Percentiles rank a stretch among this genome's conserved stretches.
phyloP scores from a whole-genome alignment of 2,797 vertebrate species.

The Jordanella pulchra region DNA sequence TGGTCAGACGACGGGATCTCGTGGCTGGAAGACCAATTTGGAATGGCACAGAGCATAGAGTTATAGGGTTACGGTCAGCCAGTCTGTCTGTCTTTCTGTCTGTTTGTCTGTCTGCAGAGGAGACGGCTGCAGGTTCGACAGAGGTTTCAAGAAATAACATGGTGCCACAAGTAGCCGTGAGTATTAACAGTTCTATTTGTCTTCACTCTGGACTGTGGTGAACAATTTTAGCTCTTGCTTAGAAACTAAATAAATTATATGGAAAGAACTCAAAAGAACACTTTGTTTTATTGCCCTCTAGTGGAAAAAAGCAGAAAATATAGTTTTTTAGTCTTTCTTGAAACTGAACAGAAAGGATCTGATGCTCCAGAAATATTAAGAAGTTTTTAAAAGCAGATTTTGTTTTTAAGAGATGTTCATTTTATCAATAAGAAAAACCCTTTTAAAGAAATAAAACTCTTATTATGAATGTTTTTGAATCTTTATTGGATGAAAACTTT shows the following conservation, averaged over 20 bases:
- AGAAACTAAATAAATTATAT: neutral
- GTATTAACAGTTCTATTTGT: neutral
- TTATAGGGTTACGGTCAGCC: constrained; percentile 70
- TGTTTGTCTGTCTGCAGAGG: constrained; percentile 31
- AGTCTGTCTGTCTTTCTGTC: constrained; percentile 57
- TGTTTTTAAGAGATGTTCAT: neutral
- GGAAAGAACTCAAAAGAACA: neutral
- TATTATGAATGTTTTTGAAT: neutral
- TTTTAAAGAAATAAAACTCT: neutral
- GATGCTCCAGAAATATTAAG: no score
- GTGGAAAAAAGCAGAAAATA: neutral
- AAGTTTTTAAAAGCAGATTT: neutral
- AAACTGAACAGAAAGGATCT: neutral
- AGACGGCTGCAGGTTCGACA: neutral
- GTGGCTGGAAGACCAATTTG: constrained; percentile 72
- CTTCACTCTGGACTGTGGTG: neutral
- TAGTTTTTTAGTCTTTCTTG: neutral
- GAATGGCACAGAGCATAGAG: constrained; percentile 70
- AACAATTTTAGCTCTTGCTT: constrained; percentile 1
- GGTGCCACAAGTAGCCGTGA: constrained; percentile 5
- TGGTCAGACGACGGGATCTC: constrained; percentile 70
- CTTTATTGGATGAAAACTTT: neutral
- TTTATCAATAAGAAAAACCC: neutral
- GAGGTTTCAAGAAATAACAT: constrained; percentile 30
- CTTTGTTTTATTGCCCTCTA: neutral